Percentiles rank a stretch among this genome's conserved stretches.
Conservation (phyloP, 2,888 invertebrate species). For the Candidula unifasciata region DNA sequence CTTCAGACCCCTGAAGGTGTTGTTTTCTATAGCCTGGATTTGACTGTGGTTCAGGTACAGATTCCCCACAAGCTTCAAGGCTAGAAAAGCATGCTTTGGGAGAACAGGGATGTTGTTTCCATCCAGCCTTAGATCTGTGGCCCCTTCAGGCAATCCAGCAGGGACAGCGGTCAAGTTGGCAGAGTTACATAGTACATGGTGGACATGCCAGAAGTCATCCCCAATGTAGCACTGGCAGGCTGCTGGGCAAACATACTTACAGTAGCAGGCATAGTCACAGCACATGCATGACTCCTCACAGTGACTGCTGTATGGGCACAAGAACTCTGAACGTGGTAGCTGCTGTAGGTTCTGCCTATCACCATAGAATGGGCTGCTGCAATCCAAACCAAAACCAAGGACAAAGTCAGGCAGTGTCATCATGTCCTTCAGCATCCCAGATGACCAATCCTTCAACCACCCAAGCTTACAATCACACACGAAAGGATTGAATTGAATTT, state of each 20-base stretch:
- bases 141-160: conserved; percentile 59
- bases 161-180: conserved; percentile 59
- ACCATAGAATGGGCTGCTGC: conserved; percentile 55
- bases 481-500: conserved; percentile 61
- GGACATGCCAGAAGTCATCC: conserved; percentile 48
- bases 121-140: conserved; percentile 63
- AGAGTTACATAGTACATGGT: conserved; percentile 59
- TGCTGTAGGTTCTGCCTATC: conserved; percentile 54
- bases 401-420: conserved; percentile 51
- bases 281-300: conserved; percentile 63
- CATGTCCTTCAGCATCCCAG: conserved; percentile 45
- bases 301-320: conserved; percentile 62
- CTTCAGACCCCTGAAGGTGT: conserved; percentile 62
- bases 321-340: conserved; percentile 55
- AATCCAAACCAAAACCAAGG: conserved; percentile 52
- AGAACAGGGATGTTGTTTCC: conserved; percentile 61
- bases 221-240: conserved; percentile 60
- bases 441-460: conserved; percentile 61
- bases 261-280: conserved; percentile 65
- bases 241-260: conserved; percentile 64
- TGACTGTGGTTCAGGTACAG: conserved; percentile 62
- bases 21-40: conserved; percentile 59
- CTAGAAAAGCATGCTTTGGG: conserved; percentile 50
- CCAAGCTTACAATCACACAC: conserved; percentile 66
- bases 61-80: conserved; percentile 40